Percentiles rank a stretch among this genome's conserved stretches.
These are phyloP conservation scores for Drosophila punjabiensis DNA, from an alignment of 1,140 invertebrate species.

Conservation along the genomic window DNA sequence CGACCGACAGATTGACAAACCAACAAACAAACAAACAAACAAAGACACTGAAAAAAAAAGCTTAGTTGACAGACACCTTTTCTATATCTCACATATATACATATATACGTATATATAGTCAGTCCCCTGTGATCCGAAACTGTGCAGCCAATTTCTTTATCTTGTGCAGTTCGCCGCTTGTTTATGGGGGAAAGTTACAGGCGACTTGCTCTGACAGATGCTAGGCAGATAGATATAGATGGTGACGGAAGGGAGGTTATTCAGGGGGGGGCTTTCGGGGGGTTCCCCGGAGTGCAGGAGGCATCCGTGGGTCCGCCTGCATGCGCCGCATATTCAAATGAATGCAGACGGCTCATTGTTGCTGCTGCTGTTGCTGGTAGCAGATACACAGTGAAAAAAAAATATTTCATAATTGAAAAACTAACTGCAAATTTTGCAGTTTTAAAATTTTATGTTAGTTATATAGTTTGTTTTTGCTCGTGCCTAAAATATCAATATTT, in stretches of 20 bases:
- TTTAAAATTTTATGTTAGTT: too few species aligned
- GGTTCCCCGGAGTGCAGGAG: neutral
- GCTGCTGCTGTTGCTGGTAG: conserved; percentile 20
- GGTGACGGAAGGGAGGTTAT: conserved; percentile 7
- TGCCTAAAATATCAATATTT: too few species aligned
- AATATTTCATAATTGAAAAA: too few species aligned
- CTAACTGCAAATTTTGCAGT: too few species aligned
- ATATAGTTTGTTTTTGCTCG: too few species aligned
- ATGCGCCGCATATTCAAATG: conserved; percentile 76
- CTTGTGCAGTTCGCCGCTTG: conserved; percentile 50
- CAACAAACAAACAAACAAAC: conserved; percentile 37
- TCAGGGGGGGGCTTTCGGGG: neutral
- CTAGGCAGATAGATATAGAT: conserved; percentile 65
- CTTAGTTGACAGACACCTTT: conserved; percentile 68
- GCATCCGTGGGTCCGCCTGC: conserved; percentile 58
- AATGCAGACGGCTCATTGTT: conserved; percentile 60
- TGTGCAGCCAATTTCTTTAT: conserved; percentile 65
- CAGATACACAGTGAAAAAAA: conserved; percentile 9
- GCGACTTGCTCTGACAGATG: conserved; percentile 73
- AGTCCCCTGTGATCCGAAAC: conserved; percentile 42
- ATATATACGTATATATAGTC: neutral
- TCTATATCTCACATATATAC: neutral
- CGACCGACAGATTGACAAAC: conserved; percentile 62
- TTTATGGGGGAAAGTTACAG: conserved; percentile 82
- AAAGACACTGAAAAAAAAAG: conserved; percentile 56